phyloP scores from a whole-genome alignment of 2,113 vertebrate genomes.

The Gobiocypris rarus region DNA sequence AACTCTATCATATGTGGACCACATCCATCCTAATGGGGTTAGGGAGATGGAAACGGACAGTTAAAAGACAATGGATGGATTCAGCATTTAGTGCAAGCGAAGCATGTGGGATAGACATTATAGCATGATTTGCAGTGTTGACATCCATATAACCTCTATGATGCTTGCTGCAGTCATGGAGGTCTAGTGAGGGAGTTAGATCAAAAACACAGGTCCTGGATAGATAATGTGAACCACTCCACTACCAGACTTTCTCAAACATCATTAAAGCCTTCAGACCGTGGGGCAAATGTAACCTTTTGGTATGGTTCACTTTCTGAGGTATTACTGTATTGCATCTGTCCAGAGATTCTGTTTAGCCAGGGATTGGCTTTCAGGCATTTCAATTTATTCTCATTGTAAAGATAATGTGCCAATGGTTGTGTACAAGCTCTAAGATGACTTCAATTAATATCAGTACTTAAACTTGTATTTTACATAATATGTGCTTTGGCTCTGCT shows the following conservation, averaged over 20 bases:
- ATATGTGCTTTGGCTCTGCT: neutral
- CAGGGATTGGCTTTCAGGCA: too few species aligned
- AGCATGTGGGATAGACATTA: constrained; percentile 84
- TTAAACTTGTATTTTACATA: neutral
- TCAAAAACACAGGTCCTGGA: constrained; percentile 64
- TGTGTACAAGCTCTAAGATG: neutral
- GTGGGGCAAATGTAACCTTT: constrained; percentile 11
- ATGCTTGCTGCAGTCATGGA: constrained; percentile 78
- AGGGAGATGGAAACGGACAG: constrained; percentile 48
- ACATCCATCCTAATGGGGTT: constrained; percentile 50
- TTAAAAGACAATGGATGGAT: constrained; percentile 62
- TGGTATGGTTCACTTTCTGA: constrained; percentile 1
- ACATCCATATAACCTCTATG: constrained; percentile 84
- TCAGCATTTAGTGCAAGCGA: constrained; percentile 69
- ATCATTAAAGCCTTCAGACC: constrained; percentile 46
- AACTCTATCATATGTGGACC: constrained; percentile 61
- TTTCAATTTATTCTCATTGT: neutral
- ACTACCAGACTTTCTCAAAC: constrained; percentile 44
- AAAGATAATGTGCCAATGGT: neutral
- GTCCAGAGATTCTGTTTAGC: neutral
- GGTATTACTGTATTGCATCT: constrained; percentile 6
- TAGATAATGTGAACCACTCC: constrained; percentile 74
- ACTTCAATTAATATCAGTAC: neutral
- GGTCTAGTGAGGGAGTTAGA: constrained; percentile 70
- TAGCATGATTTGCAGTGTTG: constrained; percentile 82